A percentile compares a stretch with the other conserved stretches of the same genome.
Evolutionary conservation across 2,888 invertebrate genomes (phyloP).

Genomic region (Lordiphosa andalusiaca): DNA sequence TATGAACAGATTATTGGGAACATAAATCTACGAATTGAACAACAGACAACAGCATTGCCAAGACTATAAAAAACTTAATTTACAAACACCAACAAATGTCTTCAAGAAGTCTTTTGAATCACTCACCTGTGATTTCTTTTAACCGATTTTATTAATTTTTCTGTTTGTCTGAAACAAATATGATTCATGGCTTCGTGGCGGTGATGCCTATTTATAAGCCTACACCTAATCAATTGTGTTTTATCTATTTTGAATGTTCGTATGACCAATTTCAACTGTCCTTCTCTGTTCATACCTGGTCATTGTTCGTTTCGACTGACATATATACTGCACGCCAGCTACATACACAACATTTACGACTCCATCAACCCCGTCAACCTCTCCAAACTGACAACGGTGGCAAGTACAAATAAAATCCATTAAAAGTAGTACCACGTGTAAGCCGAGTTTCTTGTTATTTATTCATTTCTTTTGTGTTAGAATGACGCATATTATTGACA

Average conservation of each 20-base stretch:
- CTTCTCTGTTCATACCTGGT: constrained; percentile 24
- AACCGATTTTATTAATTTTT: too few relatives aligned
- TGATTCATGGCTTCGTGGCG: constrained; percentile 3
- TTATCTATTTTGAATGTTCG: background rate
- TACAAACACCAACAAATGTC: too few relatives aligned
- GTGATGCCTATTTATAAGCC: constrained; percentile 26
- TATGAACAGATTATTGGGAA: too few relatives aligned
- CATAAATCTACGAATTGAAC: too few relatives aligned
- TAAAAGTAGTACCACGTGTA: constrained; percentile 63
- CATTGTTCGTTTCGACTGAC: constrained; percentile 37
- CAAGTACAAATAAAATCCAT: constrained; percentile 72
- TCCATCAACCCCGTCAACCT: constrained; percentile 11
- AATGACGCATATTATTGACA: constrained; percentile 63
- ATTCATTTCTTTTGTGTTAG: constrained; percentile 48
- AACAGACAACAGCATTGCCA: too few relatives aligned
- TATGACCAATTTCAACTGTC: constrained; percentile 7
- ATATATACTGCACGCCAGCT: constrained; percentile 24
- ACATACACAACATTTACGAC: constrained; percentile 32
- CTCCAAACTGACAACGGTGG: constrained; percentile 36
- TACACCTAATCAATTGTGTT: constrained; percentile 16
- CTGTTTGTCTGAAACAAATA: too few relatives aligned
- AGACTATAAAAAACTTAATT: too few relatives aligned
- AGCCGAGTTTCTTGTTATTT: constrained; percentile 49
- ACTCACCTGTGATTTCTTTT: too few relatives aligned
- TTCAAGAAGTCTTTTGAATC: too few relatives aligned